Evolutionary conservation across 2,113 vertebrate genomes (phyloP).

Genomic region (Potamarius usumacintae): DNA sequence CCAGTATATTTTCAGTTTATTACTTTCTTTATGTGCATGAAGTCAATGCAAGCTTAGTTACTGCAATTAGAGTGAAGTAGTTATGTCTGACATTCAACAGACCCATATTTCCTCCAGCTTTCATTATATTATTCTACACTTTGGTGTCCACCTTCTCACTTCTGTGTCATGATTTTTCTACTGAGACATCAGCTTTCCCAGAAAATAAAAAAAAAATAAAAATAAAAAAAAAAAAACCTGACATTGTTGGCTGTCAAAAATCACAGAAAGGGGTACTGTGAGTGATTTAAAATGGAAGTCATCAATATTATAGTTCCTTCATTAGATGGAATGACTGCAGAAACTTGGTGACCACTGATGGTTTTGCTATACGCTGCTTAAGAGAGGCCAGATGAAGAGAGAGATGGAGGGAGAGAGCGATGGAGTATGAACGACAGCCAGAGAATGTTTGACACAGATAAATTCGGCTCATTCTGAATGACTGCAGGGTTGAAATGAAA

Average conservation of each 20-base stretch:
- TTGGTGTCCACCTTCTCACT: background rate
- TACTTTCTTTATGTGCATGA: background rate
- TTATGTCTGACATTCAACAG: background rate
- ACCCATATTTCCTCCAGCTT: background rate
- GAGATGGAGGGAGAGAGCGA: constrained; percentile 18
- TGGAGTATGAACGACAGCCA: constrained; percentile 60
- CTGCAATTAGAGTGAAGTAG: background rate
- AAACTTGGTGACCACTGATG: background rate
- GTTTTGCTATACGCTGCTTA: constrained; percentile 2
- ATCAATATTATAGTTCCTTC: constrained; percentile 24
- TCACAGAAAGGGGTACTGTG: background rate
- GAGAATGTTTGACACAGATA: constrained; percentile 69
- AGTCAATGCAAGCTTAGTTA: background rate
- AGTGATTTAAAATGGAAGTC: background rate
- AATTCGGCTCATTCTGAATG: constrained; percentile 76
- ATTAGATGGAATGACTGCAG: constrained; percentile 1
- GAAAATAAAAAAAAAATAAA: too few relatives aligned
- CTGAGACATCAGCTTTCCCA: background rate
- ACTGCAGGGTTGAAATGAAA: constrained; percentile 74
- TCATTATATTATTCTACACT: background rate
- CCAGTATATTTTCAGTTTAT: background rate
- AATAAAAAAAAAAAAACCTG: background rate
- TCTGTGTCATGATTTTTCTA: background rate
- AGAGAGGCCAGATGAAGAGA: background rate
- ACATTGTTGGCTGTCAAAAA: background rate